Conservation (phyloP, 2,797 vertebrate species). For the Sebastes vulpes region DNA sequence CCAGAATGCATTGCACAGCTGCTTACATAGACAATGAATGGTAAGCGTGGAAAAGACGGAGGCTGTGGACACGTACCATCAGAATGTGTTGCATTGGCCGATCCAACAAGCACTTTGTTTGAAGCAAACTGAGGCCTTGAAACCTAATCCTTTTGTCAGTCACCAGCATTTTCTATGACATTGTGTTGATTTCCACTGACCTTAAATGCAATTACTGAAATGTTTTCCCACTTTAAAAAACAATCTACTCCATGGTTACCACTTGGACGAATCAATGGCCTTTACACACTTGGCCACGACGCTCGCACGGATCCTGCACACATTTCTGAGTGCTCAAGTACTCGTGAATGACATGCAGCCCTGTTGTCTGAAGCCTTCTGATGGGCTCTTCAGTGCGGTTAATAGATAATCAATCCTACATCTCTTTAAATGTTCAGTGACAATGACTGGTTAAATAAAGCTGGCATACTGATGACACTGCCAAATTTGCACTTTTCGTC, state of each 20-base stretch:
- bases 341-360: conserved; percentile 38
- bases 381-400: conserved; percentile 17
- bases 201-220: conserved; percentile 20
- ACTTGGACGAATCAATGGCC: conserved; percentile 17
- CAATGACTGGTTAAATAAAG: conserved; percentile 28
- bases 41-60: too few species aligned
- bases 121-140: neutral
- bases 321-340: conserved; percentile 42
- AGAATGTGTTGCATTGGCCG: too few species aligned
- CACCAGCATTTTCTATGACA: neutral
- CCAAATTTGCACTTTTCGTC: neutral
- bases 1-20: too few species aligned
- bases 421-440: conserved; percentile 32
- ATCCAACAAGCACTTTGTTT: neutral
- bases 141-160: neutral
- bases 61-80: too few species aligned
- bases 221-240: conserved; percentile 20
- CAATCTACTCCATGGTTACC: conserved; percentile 4
- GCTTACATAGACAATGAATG: too few species aligned
- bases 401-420: conserved; percentile 59
- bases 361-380: conserved; percentile 18
- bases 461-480: neutral
- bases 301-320: conserved; percentile 18
- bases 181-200: conserved; percentile 19
- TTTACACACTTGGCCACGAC: neutral